Conservation (phyloP, 2,888 invertebrate species). For the Diplolepis rosae region DNA sequence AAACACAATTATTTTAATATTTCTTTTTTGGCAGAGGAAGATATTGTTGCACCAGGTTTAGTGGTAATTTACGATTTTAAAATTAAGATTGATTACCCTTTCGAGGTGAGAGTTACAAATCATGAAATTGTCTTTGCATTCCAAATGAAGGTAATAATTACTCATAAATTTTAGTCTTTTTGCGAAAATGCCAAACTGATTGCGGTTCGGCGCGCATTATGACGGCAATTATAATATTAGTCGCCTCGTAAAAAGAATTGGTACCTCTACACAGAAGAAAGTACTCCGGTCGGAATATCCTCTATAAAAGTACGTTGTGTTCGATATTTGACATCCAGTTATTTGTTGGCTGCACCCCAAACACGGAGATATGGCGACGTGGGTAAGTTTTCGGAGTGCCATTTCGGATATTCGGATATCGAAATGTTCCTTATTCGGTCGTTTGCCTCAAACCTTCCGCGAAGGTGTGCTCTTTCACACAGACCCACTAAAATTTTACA, state of each 20-base stretch:
- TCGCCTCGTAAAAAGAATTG: constrained; percentile 64
- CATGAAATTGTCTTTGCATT: not conserved
- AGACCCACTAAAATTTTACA: not conserved
- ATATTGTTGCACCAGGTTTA: not conserved
- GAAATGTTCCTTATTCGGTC: not conserved
- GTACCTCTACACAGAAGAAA: constrained; percentile 65
- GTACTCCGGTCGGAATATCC: constrained; percentile 48
- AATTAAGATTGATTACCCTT: not conserved
- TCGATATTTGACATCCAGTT: constrained; percentile 60
- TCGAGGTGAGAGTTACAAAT: not conserved
- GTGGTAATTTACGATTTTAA: not conserved
- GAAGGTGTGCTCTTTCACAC: not conserved
- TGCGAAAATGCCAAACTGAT: constrained; percentile 35
- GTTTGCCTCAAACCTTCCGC: not conserved
- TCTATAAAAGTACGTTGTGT: constrained; percentile 65
- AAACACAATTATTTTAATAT: no score
- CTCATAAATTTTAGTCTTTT: constrained; percentile 27
- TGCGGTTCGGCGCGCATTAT: constrained; percentile 64
- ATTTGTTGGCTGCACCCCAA: constrained; percentile 55
- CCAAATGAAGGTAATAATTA: constrained; percentile 22
- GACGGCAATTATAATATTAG: constrained; percentile 67
- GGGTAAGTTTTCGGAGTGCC: constrained; percentile 57
- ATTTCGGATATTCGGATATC: constrained; percentile 9
- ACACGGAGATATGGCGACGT: constrained; percentile 60
- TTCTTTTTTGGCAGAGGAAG: no score